Evolutionary conservation across 2,113 vertebrate genomes (phyloP).

Genomic region (Acanthisitta chloris): DNA sequence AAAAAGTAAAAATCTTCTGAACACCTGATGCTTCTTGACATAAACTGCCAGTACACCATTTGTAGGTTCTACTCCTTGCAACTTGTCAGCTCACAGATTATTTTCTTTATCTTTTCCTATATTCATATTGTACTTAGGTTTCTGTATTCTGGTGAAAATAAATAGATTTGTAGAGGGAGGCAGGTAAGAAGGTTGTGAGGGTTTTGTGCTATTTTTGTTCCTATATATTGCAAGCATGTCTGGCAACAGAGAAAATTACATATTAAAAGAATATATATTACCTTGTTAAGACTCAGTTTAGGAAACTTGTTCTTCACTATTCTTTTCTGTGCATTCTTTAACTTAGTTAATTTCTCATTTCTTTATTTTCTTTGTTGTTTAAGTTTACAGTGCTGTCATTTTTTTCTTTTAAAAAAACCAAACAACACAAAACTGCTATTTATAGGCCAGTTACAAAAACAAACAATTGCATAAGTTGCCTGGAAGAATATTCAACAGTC

Average conservation of each 20-base stretch:
- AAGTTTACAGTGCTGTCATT: background rate
- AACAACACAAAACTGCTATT: background rate
- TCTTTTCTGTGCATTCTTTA: background rate
- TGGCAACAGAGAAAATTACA: background rate
- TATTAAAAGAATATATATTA: background rate
- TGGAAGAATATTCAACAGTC: background rate
- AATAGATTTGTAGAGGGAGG: background rate
- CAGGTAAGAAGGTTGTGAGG: background rate
- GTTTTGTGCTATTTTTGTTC: background rate
- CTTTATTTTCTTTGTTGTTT: background rate
- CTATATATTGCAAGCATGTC: background rate
- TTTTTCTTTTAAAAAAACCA: background rate
- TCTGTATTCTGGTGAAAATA: background rate
- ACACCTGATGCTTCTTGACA: background rate
- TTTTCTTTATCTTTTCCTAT: background rate
- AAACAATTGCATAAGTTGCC: background rate
- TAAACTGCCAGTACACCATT: background rate
- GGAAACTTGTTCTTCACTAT: background rate
- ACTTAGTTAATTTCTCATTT: background rate
- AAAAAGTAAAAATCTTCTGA: background rate
- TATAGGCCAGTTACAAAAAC: background rate
- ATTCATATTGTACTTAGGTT: background rate
- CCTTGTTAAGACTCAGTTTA: background rate
- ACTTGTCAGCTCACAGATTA: background rate
- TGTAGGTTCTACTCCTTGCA: background rate